Base-by-base conservation (phyloP, 2,888 invertebrate species). In the Dioctria rufipes region DNA sequence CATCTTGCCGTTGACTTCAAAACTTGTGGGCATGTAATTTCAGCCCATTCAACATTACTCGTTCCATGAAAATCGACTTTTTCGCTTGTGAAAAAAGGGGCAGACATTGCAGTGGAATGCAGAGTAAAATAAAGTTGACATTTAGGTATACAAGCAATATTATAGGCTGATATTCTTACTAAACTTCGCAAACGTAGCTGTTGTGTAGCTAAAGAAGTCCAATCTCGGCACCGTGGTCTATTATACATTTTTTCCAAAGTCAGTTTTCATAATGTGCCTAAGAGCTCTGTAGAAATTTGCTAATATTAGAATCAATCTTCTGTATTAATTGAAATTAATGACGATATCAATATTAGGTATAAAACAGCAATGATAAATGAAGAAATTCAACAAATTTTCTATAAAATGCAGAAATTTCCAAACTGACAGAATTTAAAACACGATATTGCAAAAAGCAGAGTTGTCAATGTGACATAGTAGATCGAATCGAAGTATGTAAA, bases 11-110 rank as follows among this genome's bases (percentile, higher is more conserved):
- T 90, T 71, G 91, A 90, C 84, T 91, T 90, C 63, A 91, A 87
- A 84, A 91, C 88, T 82, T 89, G 90, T 88, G 92, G 92, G 86
- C 93, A 91, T 87, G 94, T 93, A 81, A 96, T 92, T 87, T 95
- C 95, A 84, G 93, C 91, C 96, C 96, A 96, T 88, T 94, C 94
- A 3, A 95, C 94, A 88, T 94, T 93, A 39, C 92, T 91, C 88
- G 94, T 94, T 8, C 91, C 91, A 25, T 86, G 86, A 6, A 92
- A 93, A 73, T 91, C 91, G 83, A 95, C 90, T 85, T 92, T 92
- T 87, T 96, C 95, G 85, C 96, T 96, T 0, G 94, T 95, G 85
- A 95, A 96, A 86, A 96, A 94, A 0, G 96, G 95, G 5, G 95
- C 94, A 5, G 94, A 94, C 93, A 95, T 94, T 13, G 93, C 93